These are phyloP conservation scores for Pristionchus mayeri DNA, from an alignment of 2,888 invertebrate genomes.

Conservation along the genomic window DNA sequence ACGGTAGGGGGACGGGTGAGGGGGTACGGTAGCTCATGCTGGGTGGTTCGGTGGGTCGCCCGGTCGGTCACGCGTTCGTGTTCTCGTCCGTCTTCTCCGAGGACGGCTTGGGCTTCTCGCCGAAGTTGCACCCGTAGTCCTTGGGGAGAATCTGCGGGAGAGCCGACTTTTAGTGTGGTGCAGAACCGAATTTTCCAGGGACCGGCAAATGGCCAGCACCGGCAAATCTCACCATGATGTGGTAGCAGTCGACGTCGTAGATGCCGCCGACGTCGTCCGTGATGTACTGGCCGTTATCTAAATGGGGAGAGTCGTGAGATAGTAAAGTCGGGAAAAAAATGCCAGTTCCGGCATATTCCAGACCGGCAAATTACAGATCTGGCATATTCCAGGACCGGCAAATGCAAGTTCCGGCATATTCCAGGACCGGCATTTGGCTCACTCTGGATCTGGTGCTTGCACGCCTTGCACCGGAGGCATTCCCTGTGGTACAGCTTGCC, in stretches of 20 bases:
- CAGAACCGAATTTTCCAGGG: background rate
- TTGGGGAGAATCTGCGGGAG: background rate
- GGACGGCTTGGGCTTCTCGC: background rate
- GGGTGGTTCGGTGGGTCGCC: background rate
- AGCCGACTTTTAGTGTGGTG: background rate
- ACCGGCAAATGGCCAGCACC: background rate
- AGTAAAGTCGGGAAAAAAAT: background rate
- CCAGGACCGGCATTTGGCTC: background rate
- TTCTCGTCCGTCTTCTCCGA: slow-evolving; percentile 3
- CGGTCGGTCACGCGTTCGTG: background rate
- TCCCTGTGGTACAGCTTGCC: slow-evolving; percentile 33
- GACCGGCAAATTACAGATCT: background rate
- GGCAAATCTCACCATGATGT: background rate
- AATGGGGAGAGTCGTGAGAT: background rate
- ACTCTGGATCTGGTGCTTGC: background rate
- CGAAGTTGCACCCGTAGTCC: background rate
- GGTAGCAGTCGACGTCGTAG: slow-evolving; percentile 45
- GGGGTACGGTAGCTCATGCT: background rate
- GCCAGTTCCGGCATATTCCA: background rate
- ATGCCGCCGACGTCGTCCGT: slow-evolving; percentile 25
- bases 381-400: background rate
- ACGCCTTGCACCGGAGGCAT: background rate
- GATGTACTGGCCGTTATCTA: background rate
- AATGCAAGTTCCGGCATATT: background rate
- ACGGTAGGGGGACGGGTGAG: background rate